Evolutionary conservation across 2,113 vertebrate genomes (phyloP), one percentile per base, ranked within the genome.

Genomic region (Aplodontia rufa): DNA sequence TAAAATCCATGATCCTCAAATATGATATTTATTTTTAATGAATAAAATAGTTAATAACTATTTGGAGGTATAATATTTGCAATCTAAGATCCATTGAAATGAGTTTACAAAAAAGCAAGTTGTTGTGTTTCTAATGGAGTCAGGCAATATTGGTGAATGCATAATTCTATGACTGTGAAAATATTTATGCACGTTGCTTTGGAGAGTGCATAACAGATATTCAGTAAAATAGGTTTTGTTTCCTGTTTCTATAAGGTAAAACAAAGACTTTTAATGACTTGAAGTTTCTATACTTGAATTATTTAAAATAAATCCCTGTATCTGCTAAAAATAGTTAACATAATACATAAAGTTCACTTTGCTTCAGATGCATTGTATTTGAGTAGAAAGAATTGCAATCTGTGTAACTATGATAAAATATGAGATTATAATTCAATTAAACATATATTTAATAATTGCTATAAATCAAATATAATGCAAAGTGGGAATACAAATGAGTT

Each of bases 1-100:
- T 94, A 87, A 95, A 93, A 87, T 60, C n/a, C 3, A 79, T 30
- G 20, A 78, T 82, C 95, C 37, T 92, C 49, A 83, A 85, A 74
- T 68, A 62, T 69, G 11, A 26, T 49, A 5, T 58, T 74, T 87
- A 68, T 58, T 86, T 96, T 19, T 24, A 84, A 80, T 71, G 75
- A 93, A 87, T 7, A 92, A 91, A 74, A 87, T 16, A 94, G 53
- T 40, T 80, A 80, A 62, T 40, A 85, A 93, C 55, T 79, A 24
- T 58, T 90, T 69, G 62, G 32, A 72, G 58, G 7, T 62, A 83
- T 68, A 22, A 12, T 72, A 6, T 89, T 86, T 84, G 7, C 37
- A 69, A 81, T 42, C 40, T 26, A 37, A 95, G 47, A 58, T 51
- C 14, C 74, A 72, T 0, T 82, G 60, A 84, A 81, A 82, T 78